Conservation (phyloP, 2,888 invertebrate genomes). For the Idaea dimidiata region DNA sequence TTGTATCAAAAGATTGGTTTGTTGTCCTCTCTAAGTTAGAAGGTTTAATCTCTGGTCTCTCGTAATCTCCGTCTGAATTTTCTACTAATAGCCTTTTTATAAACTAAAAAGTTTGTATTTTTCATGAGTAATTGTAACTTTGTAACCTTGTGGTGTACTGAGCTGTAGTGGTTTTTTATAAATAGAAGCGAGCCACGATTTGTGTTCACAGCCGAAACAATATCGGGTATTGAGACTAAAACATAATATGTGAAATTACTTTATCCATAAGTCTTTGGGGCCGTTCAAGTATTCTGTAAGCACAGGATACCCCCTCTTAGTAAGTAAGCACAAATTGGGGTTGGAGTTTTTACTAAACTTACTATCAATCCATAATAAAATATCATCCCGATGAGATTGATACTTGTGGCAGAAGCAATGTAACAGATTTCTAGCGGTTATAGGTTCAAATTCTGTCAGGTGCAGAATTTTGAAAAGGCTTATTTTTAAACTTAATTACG, state of each 20-base stretch:
- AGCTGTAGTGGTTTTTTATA: constrained; percentile 64
- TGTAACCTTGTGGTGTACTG: constrained; percentile 60
- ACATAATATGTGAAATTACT: constrained; percentile 68
- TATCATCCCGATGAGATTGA: too few relatives aligned
- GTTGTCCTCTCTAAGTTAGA: too few relatives aligned
- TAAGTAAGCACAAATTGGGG: too few relatives aligned
- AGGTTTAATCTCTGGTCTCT: constrained; percentile 23
- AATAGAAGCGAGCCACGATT: constrained; percentile 70
- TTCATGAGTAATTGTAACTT: constrained; percentile 46
- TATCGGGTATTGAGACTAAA: constrained; percentile 49
- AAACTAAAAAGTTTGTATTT: constrained; percentile 58
- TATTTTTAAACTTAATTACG: too few relatives aligned
- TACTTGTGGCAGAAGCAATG: too few relatives aligned
- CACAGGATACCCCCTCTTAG: constrained; percentile 25
- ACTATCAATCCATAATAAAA: too few relatives aligned
- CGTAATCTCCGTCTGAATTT: constrained; percentile 55
- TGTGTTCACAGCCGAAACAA: constrained; percentile 76
- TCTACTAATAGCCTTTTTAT: constrained; percentile 60
- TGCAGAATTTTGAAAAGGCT: too few relatives aligned
- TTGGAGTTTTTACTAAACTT: too few relatives aligned
- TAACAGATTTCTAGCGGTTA: too few relatives aligned
- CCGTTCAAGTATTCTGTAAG: too few relatives aligned
- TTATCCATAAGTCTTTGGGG: constrained; percentile 48
- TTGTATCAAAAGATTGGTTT: too few relatives aligned
- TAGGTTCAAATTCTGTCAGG: too few relatives aligned